A percentile compares a stretch with the other conserved stretches of the same genome.
Conservation (phyloP, 2,888 invertebrate species). For the Diarsia dahlii region DNA sequence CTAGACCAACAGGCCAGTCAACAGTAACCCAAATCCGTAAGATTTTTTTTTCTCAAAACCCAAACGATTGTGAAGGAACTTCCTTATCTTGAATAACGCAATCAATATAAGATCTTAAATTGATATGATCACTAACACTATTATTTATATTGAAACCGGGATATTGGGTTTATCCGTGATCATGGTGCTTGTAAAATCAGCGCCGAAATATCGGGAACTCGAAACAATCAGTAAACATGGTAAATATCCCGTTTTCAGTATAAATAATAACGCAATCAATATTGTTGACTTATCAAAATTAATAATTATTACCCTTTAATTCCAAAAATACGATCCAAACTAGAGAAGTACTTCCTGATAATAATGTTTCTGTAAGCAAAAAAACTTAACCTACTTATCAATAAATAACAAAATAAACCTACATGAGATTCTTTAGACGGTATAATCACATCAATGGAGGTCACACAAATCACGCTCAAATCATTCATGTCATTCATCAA, state of each 20-base stretch:
- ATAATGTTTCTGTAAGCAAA: background rate
- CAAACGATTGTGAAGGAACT: background rate
- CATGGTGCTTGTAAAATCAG: no score
- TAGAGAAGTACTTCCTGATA: background rate
- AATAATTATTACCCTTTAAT: no score
- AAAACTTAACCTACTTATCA: background rate
- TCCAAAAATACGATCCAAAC: background rate
- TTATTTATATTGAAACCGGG: no score
- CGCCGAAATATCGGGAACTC: no score
- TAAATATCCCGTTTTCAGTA: no score
- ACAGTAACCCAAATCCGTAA: no score
- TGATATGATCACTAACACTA: no score
- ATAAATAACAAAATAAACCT: background rate
- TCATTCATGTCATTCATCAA: slow-evolving; percentile 16
- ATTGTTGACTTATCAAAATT: background rate
- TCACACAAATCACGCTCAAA: slow-evolving; percentile 17
- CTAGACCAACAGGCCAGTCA: no score
- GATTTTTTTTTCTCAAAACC: no score
- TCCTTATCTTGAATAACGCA: background rate
- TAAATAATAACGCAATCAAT: background rate
- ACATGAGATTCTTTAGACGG: background rate
- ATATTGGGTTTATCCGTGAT: no score
- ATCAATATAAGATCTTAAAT: no score
- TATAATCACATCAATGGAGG: slow-evolving; percentile 7
- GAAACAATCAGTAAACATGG: no score